Conservation (phyloP, 2,113 vertebrate species). For the Oncorhynchus tshawytscha region DNA sequence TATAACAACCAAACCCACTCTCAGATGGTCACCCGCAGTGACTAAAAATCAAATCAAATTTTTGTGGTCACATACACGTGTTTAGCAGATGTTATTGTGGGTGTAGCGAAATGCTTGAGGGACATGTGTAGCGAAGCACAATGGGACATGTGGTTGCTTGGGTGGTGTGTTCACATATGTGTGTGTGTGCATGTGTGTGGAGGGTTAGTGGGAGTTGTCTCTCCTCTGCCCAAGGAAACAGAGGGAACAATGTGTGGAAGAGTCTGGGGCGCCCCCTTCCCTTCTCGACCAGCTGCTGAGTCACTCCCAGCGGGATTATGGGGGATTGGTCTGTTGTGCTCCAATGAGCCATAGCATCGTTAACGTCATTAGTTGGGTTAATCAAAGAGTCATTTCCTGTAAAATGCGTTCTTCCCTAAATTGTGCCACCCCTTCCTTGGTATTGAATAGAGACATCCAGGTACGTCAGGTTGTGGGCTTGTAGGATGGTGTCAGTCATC, state of each 20-base stretch:
- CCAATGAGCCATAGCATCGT: background rate
- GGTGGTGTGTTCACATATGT: too few relatives aligned
- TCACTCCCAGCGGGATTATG: slow-evolving; percentile 4
- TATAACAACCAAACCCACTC: background rate
- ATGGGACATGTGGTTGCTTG: background rate
- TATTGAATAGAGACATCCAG: slow-evolving; percentile 5
- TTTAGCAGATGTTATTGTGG: too few relatives aligned
- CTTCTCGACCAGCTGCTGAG: slow-evolving; percentile 25
- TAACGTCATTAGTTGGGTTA: background rate
- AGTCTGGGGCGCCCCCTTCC: slow-evolving; percentile 8
- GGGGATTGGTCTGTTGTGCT: slow-evolving; percentile 23
- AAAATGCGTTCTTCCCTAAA: background rate
- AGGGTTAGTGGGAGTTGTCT: background rate
- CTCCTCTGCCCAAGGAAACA: slow-evolving; percentile 35
- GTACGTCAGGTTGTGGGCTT: slow-evolving; percentile 9
- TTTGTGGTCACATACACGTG: too few relatives aligned
- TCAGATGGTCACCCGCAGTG: background rate
- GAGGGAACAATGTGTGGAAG: slow-evolving; percentile 61
- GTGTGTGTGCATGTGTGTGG: background rate
- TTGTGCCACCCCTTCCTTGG: background rate
- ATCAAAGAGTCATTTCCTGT: background rate
- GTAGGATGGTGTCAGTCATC: slow-evolving; percentile 23
- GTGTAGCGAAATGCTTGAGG: too few relatives aligned
- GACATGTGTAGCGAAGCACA: background rate
- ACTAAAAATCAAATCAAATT: too few relatives aligned